Evolutionary conservation across 2,113 vertebrate species (phyloP).

Genomic region (Galeopterus variegatus): DNA sequence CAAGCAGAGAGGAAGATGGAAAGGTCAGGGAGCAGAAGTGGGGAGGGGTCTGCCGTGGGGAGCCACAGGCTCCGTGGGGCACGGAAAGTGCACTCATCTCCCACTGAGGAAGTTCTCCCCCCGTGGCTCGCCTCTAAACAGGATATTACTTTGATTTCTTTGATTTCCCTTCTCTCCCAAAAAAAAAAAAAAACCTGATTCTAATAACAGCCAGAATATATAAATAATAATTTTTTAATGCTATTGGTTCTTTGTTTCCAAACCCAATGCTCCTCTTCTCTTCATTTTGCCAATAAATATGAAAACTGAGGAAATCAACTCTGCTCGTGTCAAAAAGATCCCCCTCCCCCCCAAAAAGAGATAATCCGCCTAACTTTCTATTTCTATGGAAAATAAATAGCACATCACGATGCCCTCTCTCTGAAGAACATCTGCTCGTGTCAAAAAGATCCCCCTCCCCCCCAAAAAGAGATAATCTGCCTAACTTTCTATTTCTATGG

Average conservation of each 20-base stretch:
- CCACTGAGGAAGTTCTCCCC: constrained; percentile 82
- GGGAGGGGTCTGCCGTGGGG: constrained; percentile 76
- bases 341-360: constrained; percentile 58
- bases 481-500: constrained; percentile 80
- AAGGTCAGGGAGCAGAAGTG: constrained; percentile 69
- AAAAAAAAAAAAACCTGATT: constrained; percentile 88
- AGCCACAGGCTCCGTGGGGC: constrained; percentile 78
- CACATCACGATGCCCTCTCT: constrained; percentile 81
- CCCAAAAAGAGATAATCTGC: constrained; percentile 47
- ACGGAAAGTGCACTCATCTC: constrained; percentile 84
- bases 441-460: no score
- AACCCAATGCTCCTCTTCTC: constrained; percentile 83
- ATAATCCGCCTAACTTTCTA: constrained; percentile 65
- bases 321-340: constrained; percentile 84
- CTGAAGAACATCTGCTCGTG: no score
- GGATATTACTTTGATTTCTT: constrained; percentile 84
- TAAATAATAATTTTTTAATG: constrained; percentile 90
- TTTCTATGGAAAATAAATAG: constrained; percentile 86
- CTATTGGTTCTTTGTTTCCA: constrained; percentile 85
- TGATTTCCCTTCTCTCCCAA: constrained; percentile 80
- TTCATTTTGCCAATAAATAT: constrained; percentile 87
- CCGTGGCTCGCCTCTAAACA: constrained; percentile 85
- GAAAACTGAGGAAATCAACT: constrained; percentile 89
- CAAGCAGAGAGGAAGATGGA: constrained; percentile 76
- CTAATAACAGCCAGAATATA: constrained; percentile 90